Base-by-base conservation (phyloP, 1,140 invertebrate species). In the Drosophila bifasciata region DNA sequence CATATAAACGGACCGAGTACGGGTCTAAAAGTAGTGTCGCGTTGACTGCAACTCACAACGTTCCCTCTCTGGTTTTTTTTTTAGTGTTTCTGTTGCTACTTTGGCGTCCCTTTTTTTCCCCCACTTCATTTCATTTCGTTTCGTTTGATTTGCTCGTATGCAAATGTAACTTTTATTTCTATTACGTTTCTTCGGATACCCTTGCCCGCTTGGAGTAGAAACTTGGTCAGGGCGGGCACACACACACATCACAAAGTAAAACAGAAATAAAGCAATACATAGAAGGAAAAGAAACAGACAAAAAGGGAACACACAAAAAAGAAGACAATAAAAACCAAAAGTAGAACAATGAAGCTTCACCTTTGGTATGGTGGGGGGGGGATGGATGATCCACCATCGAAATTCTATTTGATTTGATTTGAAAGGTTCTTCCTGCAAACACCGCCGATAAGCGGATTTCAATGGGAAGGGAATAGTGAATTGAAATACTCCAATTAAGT, bases 261-360 rank as follows among this genome's bases (percentile, higher is more conserved):
- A 5, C 25, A 36, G 11, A 23, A 25, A 63, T 23, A 56, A 57
- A 11, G 17, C 25, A 16, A 62, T 61, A 44, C 19, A 16, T 9
- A 23, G 48, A 25, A 57, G 45, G 11, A 23, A n/a, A n/a, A 62
- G 32, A 36, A 17, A 66, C 25, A 45, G 17, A 53, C 21, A 55
- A 55, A 28, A 19, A 17, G 25, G 60, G 45, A 16, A 50, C 60
- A n/a, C 45, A 67, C 66, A 55, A 46, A 55, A 68, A 45, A 19
- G 2, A 55, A 44, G n/a, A 68, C 28, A 55, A 55, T 45, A 36
- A 19, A 19, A 46, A 40, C 48, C 28, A 28, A 68, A 68, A 68
- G 50, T 68, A 36, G 64, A 68, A 68, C 64, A 68, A 55, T 56
- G 62, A 68, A 66, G 64, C 62, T 68, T 68, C 64, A 68, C 64